Conservation (phyloP, 1,140 invertebrate genomes). For the Temnothorax curvispinosus region DNA sequence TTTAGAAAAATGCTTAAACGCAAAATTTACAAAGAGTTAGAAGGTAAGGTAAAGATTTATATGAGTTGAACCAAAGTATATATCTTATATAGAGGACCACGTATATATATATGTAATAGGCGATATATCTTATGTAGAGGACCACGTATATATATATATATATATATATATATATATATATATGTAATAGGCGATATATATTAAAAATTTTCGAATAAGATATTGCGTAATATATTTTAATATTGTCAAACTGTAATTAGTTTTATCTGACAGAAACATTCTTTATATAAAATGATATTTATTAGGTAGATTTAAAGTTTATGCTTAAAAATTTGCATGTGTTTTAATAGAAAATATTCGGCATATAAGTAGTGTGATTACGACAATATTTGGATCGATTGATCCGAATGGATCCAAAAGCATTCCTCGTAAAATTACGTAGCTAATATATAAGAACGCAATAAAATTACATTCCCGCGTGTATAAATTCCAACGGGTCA, state of each 20-base stretch:
- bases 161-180: too few species aligned
- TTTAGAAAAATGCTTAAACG: neutral
- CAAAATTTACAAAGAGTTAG: neutral
- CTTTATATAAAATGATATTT: neutral
- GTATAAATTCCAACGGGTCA: slow-evolving; percentile 15
- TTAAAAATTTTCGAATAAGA: neutral
- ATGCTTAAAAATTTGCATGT: neutral
- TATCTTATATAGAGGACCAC: neutral
- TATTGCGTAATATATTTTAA: neutral
- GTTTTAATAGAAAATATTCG: neutral
- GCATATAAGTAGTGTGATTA: neutral
- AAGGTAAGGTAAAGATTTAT: neutral
- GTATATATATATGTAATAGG: neutral
- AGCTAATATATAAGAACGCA: slow-evolving; percentile 14
- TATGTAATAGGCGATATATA: neutral
- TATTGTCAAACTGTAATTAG: neutral
- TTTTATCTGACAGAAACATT: neutral
- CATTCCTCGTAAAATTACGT: neutral
- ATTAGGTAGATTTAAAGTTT: neutral
- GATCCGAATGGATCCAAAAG: neutral
- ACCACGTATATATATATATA: neutral
- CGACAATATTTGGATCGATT: neutral
- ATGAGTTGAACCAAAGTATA: neutral
- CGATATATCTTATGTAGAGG: neutral
- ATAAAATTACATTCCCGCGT: slow-evolving; percentile 29